Percentiles rank a stretch among this genome's conserved stretches.
Conservation (phyloP, 2,113 vertebrate genomes). For the Origma solitaria region DNA sequence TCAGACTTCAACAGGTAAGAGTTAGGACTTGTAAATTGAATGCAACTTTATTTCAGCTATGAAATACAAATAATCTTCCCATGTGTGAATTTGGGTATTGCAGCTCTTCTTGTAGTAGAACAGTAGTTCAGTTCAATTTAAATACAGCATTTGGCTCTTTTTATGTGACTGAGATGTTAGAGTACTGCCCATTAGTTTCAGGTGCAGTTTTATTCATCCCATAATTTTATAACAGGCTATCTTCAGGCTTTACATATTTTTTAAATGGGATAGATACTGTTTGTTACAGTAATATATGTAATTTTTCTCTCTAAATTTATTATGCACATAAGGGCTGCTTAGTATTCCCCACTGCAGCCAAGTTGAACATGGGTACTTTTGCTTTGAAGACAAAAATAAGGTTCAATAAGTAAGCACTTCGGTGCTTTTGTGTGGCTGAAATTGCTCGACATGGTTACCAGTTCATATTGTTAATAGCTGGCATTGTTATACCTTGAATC, state of each 20-base stretch:
- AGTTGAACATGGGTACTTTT: neutral
- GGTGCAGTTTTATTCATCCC: neutral
- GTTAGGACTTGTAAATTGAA: neutral
- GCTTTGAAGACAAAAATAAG: neutral
- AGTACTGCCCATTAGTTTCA: neutral
- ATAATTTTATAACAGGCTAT: neutral
- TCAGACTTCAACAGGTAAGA: slow-evolving; percentile 41
- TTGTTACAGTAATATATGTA: neutral
- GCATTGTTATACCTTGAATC: neutral
- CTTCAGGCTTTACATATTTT: neutral
- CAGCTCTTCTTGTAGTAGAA: neutral
- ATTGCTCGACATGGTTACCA: neutral
- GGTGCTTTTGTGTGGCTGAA: neutral
- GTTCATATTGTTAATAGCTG: neutral
- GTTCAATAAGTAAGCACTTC: neutral
- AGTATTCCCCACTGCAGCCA: neutral
- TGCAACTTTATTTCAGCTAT: neutral
- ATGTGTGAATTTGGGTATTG: neutral
- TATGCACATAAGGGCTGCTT: neutral
- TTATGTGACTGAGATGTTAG: neutral
- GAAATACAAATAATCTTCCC: neutral
- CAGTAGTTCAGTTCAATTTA: neutral
- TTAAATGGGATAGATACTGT: neutral
- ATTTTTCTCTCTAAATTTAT: neutral
- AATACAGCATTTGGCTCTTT: neutral